phyloP scores from a whole-genome alignment of 2,797 vertebrate species.

The Cryptoprocta ferox region DNA sequence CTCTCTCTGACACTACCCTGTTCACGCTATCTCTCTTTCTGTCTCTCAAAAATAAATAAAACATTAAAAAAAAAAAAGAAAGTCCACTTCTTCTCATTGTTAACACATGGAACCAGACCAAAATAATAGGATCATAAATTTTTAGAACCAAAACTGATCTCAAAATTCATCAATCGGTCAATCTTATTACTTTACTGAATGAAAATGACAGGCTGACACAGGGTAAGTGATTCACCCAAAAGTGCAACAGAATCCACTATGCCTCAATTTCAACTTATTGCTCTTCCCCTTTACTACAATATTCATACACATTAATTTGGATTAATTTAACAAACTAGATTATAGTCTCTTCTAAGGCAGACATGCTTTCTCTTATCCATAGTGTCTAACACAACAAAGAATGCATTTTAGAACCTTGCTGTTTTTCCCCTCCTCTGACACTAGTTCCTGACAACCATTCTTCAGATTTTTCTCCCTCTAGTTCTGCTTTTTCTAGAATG shows the following conservation, averaged over 20 bases:
- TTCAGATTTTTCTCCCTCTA: neutral
- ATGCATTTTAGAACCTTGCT: neutral
- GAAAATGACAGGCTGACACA: neutral
- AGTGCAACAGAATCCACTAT: neutral
- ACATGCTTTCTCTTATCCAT: neutral
- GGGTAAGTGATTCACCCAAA: neutral
- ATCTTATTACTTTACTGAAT: neutral
- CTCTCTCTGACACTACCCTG: too few relatives aligned
- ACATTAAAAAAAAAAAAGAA: neutral
- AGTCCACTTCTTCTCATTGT: neutral
- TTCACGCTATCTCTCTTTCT: too few relatives aligned
- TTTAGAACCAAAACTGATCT: neutral
- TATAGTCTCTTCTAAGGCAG: neutral
- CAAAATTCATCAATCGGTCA: neutral
- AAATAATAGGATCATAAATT: neutral
- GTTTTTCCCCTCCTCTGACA: neutral
- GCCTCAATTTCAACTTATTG: neutral
- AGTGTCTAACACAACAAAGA: neutral
- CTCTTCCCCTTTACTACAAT: neutral
- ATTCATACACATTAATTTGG: neutral
- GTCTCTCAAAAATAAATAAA: too few relatives aligned
- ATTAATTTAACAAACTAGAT: neutral
- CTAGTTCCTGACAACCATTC: neutral
- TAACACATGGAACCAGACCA: neutral
- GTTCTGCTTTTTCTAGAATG: neutral